phyloP scores from a whole-genome alignment of 2,113 vertebrate species.

The Bubo blakistoni region DNA sequence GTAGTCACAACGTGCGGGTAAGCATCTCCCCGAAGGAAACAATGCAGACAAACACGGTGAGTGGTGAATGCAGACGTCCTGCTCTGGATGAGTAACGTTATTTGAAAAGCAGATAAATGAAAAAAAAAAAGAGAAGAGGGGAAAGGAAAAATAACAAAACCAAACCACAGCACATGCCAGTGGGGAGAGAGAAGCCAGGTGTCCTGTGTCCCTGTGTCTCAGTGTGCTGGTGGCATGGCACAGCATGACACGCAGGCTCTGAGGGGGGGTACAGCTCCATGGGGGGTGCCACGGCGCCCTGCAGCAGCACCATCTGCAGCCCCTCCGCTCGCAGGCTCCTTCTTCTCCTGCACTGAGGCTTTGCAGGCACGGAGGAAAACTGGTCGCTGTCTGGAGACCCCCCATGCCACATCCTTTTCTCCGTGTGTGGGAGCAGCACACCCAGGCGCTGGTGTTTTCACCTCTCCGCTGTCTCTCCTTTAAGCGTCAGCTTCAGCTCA shows the following conservation, averaged over 20 bases:
- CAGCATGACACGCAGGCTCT: background rate
- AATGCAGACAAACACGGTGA: background rate
- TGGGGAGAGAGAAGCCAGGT: background rate
- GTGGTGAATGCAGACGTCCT: background rate
- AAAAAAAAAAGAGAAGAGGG: background rate
- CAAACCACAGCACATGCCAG: rapidly evolving
- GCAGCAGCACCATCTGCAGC: rapidly evolving
- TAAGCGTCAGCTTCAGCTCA: rapidly evolving
- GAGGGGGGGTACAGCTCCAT: rapidly evolving
- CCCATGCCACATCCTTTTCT: background rate
- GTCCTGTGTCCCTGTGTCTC: background rate
- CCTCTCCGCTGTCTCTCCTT: background rate
- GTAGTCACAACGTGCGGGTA: background rate
- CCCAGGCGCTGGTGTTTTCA: rapidly evolving
- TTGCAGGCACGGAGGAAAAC: background rate
- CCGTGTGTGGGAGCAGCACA: background rate
- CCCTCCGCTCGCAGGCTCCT: rapidly evolving
- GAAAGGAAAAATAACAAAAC: rapidly evolving
- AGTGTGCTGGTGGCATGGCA: background rate
- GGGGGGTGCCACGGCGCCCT: background rate
- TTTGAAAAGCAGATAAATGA: background rate
- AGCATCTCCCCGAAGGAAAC: slow-evolving; percentile 45
- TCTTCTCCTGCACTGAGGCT: background rate
- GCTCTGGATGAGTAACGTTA: background rate
- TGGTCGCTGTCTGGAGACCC: background rate